Evolutionary conservation across 2,888 invertebrate genomes (phyloP), one percentile per base, ranked within the genome.

Genomic region (Cheilosia variabilis): DNA sequence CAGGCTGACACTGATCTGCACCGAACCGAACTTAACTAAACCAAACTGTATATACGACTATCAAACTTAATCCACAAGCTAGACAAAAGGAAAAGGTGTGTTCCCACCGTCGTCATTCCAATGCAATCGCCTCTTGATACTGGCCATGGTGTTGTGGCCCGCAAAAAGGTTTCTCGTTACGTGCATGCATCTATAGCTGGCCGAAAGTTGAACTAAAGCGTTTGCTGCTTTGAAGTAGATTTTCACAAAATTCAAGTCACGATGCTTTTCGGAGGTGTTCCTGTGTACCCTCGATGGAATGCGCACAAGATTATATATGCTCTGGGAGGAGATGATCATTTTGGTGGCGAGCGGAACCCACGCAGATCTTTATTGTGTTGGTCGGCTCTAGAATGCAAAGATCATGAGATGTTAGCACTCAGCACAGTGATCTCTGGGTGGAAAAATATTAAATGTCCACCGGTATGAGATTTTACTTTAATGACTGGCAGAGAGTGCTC

Each of bases 81-180:
- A 24, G 73, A 83, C 68, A 78, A 84, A 84, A 84, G 79, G 73
- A 73, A 73, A 76, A 84, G 79, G 84, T 79, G 79, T 79, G 79
- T 84, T 84, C 68, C 63, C 63, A 75, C 69, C 45, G 60, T 63
- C 57, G 52, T 68, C 66, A 62, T 77, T 77, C 31, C 62, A 60
- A 58, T 72, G 66, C 71, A 66, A 62, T 71, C 55, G 53, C 62
- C 55, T 45, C 52, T 57, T 31, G 58, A 55, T 24, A 63, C 73
- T 63, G 57, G 62, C 19, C 63, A 53, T 58, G 62, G 55, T 57
- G 57, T 62, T 63, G 52, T 43, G 37, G 52, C 10, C 62, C 31
- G 47, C 55, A 58, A 73, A 79, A 79, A 71, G 58, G 69, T 75
- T 60, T 68, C 73, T 68, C 55, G 37, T 78, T 78, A 63, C 55